phyloP scores from a whole-genome alignment of 2,888 invertebrate species.

The Hypomecis punctinalis region DNA sequence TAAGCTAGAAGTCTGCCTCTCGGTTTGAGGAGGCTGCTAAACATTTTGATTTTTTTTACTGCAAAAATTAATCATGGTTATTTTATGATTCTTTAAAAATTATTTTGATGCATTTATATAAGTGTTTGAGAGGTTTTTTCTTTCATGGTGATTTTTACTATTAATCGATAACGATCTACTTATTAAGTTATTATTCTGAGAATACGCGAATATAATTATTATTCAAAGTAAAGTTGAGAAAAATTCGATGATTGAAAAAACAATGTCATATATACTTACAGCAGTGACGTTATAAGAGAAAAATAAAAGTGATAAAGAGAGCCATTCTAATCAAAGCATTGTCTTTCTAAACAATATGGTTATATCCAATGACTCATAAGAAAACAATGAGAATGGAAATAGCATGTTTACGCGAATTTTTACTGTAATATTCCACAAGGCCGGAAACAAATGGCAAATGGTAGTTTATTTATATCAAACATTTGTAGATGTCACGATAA shows the following conservation, averaged over 20 bases:
- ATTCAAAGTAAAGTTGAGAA: too few relatives aligned
- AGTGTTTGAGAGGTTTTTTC: too few relatives aligned
- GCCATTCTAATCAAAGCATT: conserved; percentile 8
- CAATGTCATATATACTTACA: background rate
- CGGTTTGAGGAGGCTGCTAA: conserved; percentile 10
- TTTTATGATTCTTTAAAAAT: too few relatives aligned
- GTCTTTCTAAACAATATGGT: conserved; percentile 26
- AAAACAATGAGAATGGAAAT: conserved; percentile 54
- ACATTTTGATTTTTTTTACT: conserved; percentile 12
- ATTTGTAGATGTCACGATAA: conserved; percentile 55
- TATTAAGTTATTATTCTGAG: too few relatives aligned
- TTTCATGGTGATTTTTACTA: too few relatives aligned
- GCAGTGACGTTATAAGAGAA: conserved; percentile 8
- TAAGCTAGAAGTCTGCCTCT: conserved; percentile 42
- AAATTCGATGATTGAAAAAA: too few relatives aligned
- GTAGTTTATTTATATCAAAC: conserved; percentile 60
- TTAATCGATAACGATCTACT: too few relatives aligned
- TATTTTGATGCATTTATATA: too few relatives aligned
- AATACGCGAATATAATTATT: too few relatives aligned
- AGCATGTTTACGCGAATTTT: conserved; percentile 55
- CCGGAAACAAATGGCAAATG: conserved; percentile 59
- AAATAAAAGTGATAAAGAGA: background rate
- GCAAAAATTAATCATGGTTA: background rate
- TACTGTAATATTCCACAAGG: conserved; percentile 59
- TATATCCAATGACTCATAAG: conserved; percentile 46